Conservation (phyloP, 2,113 vertebrate genomes). For the Bettongia penicillata region DNA sequence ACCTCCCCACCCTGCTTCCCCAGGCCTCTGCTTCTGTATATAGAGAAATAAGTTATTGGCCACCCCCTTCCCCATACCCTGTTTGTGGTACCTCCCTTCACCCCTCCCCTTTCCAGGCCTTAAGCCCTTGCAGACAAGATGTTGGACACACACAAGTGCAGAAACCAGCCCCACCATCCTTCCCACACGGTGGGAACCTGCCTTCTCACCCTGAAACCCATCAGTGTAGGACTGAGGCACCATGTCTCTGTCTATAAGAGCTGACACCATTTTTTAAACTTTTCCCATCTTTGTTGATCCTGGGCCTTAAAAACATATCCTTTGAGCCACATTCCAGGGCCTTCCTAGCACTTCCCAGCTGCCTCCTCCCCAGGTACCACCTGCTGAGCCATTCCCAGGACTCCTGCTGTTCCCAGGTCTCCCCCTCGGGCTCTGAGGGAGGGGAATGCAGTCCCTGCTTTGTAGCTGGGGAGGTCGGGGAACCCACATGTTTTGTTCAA, state of each 20-base stretch:
- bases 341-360: neutral
- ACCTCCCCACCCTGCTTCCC: neutral
- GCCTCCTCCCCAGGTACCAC: conserved; percentile 33
- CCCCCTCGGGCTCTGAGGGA: neutral
- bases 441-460: neutral
- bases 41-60: conserved; percentile 82
- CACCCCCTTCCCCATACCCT: neutral
- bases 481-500: conserved; percentile 61
- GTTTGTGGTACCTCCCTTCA: conserved; percentile 47
- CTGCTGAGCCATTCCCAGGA: conserved; percentile 44
- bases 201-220: neutral
- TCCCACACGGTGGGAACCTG: conserved; percentile 3
- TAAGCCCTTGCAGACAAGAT: conserved; percentile 68
- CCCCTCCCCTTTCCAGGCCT: conserved; percentile 74
- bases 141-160: conserved; percentile 65
- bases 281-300: neutral
- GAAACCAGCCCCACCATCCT: neutral
- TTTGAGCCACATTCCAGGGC: neutral
- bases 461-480: neutral
- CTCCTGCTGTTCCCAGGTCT: conserved; percentile 25
- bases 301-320: neutral
- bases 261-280: neutral
- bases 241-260: neutral
- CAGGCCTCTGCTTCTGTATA: conserved; percentile 79
- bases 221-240: too few species aligned